phyloP scores from a whole-genome alignment of 2,113 vertebrate genomes.

The Siniperca knerii region DNA sequence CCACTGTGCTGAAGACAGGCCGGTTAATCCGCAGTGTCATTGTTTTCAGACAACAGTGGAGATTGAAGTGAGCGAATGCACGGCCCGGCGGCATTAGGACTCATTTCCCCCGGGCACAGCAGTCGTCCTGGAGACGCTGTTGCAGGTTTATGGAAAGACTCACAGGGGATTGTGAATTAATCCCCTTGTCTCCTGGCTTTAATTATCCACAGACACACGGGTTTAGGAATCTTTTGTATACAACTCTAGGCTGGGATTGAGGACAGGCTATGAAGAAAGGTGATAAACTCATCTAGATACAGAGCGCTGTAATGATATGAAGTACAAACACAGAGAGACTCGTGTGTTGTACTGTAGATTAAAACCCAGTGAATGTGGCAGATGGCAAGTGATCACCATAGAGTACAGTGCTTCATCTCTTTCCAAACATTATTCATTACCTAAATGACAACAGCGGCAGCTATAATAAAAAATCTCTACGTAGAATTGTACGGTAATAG shows the following conservation, averaged over 20 bases:
- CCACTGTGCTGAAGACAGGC: constrained; percentile 58
- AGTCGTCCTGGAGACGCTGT: constrained; percentile 77
- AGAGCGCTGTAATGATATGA: constrained; percentile 33
- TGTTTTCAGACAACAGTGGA: constrained; percentile 78
- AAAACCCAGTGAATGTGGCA: constrained; percentile 66
- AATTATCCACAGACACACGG: constrained; percentile 75
- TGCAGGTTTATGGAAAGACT: constrained; percentile 78
- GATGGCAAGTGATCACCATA: constrained; percentile 74
- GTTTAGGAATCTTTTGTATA: constrained; percentile 69
- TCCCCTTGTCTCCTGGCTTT: constrained; percentile 78
- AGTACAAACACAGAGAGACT: constrained; percentile 30
- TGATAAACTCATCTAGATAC: constrained; percentile 62
- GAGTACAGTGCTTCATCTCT: constrained; percentile 46
- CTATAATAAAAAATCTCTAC: constrained; percentile 30
- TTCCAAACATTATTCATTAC: constrained; percentile 75
- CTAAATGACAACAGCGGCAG: constrained; percentile 79
- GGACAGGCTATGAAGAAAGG: constrained; percentile 66
- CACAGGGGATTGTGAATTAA: constrained; percentile 79
- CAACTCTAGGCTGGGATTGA: constrained; percentile 61
- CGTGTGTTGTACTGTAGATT: constrained; percentile 62
- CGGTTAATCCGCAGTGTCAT: constrained; percentile 80
- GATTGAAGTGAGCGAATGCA: constrained; percentile 77
- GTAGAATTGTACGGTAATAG: constrained; percentile 26
- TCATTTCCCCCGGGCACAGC: constrained; percentile 67
- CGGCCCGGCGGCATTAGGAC: constrained; percentile 60